A percentile compares a stretch with the other conserved stretches of the same genome.
Evolutionary conservation across 2,113 vertebrate genomes (phyloP).

Genomic region (Larimichthys crocea): DNA sequence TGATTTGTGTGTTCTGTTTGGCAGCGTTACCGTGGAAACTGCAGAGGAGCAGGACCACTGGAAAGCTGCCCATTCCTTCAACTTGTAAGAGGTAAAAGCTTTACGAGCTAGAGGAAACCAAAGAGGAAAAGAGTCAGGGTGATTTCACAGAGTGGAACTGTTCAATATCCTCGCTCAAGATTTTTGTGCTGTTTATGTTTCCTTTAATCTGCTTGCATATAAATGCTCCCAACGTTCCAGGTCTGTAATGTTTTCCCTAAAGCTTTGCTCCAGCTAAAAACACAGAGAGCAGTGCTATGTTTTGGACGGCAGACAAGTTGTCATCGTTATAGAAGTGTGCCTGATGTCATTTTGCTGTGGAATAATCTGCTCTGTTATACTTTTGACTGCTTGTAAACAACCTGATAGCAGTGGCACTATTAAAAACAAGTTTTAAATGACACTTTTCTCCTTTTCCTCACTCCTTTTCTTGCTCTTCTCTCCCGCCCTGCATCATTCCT

Average conservation of each 20-base stretch:
- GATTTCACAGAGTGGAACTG: slow-evolving; percentile 78
- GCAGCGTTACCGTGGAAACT: slow-evolving; percentile 84
- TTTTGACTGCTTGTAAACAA: slow-evolving; percentile 45
- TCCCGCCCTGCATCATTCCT: slow-evolving; percentile 77
- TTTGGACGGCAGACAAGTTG: slow-evolving; percentile 51
- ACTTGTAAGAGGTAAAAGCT: slow-evolving; percentile 65
- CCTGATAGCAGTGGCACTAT: slow-evolving; percentile 7
- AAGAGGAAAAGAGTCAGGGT: slow-evolving; percentile 68
- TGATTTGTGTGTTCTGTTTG: slow-evolving; percentile 82
- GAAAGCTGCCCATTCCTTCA: slow-evolving; percentile 81
- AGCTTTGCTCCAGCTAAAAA: slow-evolving; percentile 53
- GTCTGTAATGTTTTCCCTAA: slow-evolving; percentile 62
- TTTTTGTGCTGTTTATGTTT: slow-evolving; percentile 69
- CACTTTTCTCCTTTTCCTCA: slow-evolving; percentile 12
- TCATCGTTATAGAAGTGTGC: slow-evolving; percentile 10
- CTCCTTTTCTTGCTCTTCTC: slow-evolving; percentile 22
- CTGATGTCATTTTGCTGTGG: slow-evolving; percentile 65
- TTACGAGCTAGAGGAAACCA: slow-evolving; percentile 77
- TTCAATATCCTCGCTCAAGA: slow-evolving; percentile 71
- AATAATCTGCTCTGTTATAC: slow-evolving; percentile 30
- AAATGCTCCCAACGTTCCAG: slow-evolving; percentile 55
- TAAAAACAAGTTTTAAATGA: slow-evolving; percentile 16
- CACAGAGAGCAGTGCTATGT: slow-evolving; percentile 47
- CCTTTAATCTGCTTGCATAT: slow-evolving; percentile 58
- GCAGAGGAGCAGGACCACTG: slow-evolving; percentile 83